A percentile compares a stretch with the other conserved stretches of the same genome.
These are phyloP conservation scores for Temnothorax curvispinosus DNA, from an alignment of 1,140 invertebrate species.

Conservation along the genomic window DNA sequence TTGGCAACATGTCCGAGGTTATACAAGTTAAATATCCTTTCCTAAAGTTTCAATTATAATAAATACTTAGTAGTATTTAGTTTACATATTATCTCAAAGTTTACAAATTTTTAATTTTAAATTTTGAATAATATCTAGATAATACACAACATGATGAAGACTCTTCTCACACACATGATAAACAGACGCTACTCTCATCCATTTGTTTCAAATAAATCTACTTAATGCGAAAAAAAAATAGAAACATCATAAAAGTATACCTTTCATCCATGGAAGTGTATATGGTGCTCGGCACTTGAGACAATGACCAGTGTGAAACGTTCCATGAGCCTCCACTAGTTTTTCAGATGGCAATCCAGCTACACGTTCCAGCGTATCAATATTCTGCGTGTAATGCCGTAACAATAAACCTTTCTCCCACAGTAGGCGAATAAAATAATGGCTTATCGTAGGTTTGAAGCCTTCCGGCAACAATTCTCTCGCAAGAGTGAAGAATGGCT, in stretches of 20 bases:
- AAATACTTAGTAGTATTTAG: background rate
- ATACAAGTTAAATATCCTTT: no score
- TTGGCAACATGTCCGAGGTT: background rate
- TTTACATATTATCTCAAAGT: background rate
- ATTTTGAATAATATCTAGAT: background rate
- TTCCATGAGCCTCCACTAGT: slow-evolving; percentile 97
- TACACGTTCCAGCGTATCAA: slow-evolving; percentile 96
- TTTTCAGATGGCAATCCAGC: slow-evolving; percentile 95
- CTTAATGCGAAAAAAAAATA: background rate
- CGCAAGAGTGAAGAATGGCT: slow-evolving; percentile 94
- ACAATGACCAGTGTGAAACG: slow-evolving; percentile 96
- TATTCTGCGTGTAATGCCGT: slow-evolving; percentile 97
- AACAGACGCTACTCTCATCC: background rate
- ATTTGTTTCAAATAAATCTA: slow-evolving; percentile 67
- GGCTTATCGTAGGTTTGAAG: slow-evolving; percentile 93
- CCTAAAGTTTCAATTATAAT: background rate
- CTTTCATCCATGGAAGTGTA: slow-evolving; percentile 93
- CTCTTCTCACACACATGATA: background rate
- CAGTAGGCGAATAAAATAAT: slow-evolving; percentile 94
- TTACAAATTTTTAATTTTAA: background rate
- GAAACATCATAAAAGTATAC: slow-evolving; percentile 79
- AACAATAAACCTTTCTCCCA: slow-evolving; percentile 93
- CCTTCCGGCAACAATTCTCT: slow-evolving; percentile 94
- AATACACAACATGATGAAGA: background rate
- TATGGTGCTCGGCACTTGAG: slow-evolving; percentile 91